Evolutionary conservation across 2,797 vertebrate genomes (phyloP), one percentile per base, ranked within the genome.

Genomic region (Aeoliscus strigatus): DNA sequence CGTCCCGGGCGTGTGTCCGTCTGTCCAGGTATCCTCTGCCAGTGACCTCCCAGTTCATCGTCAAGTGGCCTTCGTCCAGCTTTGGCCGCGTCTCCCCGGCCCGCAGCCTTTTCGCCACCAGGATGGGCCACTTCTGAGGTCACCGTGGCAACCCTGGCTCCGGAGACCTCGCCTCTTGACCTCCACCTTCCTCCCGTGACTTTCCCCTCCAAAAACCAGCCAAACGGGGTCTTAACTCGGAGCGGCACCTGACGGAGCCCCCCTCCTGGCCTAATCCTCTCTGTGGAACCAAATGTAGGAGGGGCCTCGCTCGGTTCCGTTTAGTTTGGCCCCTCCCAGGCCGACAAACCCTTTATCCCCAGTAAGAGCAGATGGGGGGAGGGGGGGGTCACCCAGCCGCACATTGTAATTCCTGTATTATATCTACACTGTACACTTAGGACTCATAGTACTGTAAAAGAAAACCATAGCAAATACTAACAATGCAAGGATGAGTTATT

Each of bases 1-100:
- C 78, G 27, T 80, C 74, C 65, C 68, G 81, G 32, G 39, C 52
- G 78, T 57, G 54, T 66, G 62, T 73, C 80, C 75, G 73, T 87
- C 80, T 88, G 74, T 86, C 85, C 89, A 99, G 96, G 91, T 94
- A 87, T 90, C 90, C 94, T 84, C 87, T 97, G 86, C 91, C 94
- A 89, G 91, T 93, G 86, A 91, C 92, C 77, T 90, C 92, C 80
- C 92, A 93, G 77, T 91, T 97, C 88, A 89, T 93, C 86, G 74
- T 92, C 84, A 94, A 93, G 88, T 88, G 92, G 85, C 88, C 93
- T 77, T 88, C 82, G 37, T 90, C 90, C 85, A 92, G 84, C 85
- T 79, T 89, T 73, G 89, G 88, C 82, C 88, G 89, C 68, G 80
- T 78, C 70, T 86, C 92, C 45, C 84, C 90, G 13, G 92, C 92